Evolutionary conservation across 2,797 vertebrate genomes (phyloP), one percentile per base, ranked within the genome.

Genomic region (Gila robusta): DNA sequence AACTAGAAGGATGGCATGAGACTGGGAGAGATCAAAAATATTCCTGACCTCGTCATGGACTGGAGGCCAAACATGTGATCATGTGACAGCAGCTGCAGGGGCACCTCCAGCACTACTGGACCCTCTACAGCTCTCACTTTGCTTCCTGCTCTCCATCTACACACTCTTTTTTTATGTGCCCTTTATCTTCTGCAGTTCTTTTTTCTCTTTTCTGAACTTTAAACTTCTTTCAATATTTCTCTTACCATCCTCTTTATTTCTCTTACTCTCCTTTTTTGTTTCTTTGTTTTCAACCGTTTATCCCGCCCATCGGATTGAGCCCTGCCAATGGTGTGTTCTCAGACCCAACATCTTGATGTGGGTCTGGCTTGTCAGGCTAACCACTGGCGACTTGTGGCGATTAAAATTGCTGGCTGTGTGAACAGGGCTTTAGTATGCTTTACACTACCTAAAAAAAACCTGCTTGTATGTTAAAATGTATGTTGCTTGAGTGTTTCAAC

Each of bases 11-110:
- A 83, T 71, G 54, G 88, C 90, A 88, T 90, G 83, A 92, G 87
- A 91, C 86, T 89, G 89, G 87, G 89, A 90, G 86, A 89, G 88
- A 90, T 93, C 90, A 90, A 89, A 94, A 94, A 95, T 93, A 95
- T 91, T 92, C 79, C 78, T 72, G 77, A 87, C 87, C 88, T 90
- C 84, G 67, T 91, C 86, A 90, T 90, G 87, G 49, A 71, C 85
- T 71, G 70, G 81, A 21, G 86, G 77, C 44, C 28, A 67, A 88
- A 86, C 90, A 91, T 90, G 90, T 92, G 92, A 93, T 69, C 72
- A 44, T 84, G 39, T 79, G 82, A 81, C 82, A 91, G 87, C 91
- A 93, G 92, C 91, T 92, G 89, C 82, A 84, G 28, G 74, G 83
- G n/a, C 78, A 67, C 37, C 69, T 66, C 10, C 8, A 10, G 49